phyloP scores from a whole-genome alignment of 1,140 invertebrate species.

The Zophobas atratus region DNA sequence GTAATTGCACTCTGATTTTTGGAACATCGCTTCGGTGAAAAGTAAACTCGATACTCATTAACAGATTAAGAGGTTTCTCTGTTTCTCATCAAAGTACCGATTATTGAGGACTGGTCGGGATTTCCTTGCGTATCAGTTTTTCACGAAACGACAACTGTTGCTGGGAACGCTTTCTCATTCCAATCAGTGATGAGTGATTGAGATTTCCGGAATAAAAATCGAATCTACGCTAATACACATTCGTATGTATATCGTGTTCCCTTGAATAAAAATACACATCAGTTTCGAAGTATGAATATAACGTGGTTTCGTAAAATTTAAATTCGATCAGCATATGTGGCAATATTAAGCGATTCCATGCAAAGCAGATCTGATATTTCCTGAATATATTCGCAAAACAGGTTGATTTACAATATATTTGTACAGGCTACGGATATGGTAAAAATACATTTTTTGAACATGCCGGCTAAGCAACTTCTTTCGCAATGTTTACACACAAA shows the following conservation, averaged over 20 bases:
- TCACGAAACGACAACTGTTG: background rate
- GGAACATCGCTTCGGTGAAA: no score
- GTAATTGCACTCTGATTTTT: no score
- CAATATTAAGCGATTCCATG: constrained; percentile 43
- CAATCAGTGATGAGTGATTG: constrained; percentile 22
- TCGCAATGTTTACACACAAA: background rate
- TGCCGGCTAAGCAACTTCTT: background rate
- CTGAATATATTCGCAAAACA: constrained; percentile 14
- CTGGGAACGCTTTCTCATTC: background rate
- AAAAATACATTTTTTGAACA: constrained; percentile 4
- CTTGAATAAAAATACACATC: constrained; percentile 36
- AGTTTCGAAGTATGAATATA: constrained; percentile 35
- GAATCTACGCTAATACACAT: constrained; percentile 35
- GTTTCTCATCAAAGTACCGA: no score
- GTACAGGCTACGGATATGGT: background rate
- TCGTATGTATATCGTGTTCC: constrained; percentile 19
- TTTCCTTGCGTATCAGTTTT: no score
- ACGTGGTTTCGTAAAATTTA: constrained; percentile 22
- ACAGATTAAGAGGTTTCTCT: no score
- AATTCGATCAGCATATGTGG: constrained; percentile 44
- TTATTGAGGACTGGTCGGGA: no score
- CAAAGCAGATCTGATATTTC: constrained; percentile 18
- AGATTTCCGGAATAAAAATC: constrained; percentile 13
- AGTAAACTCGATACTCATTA: no score
- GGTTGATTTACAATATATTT: constrained; percentile 15